These are phyloP conservation scores for Atta cephalotes DNA, from an alignment of 1,140 invertebrate species.

Conservation along the genomic window DNA sequence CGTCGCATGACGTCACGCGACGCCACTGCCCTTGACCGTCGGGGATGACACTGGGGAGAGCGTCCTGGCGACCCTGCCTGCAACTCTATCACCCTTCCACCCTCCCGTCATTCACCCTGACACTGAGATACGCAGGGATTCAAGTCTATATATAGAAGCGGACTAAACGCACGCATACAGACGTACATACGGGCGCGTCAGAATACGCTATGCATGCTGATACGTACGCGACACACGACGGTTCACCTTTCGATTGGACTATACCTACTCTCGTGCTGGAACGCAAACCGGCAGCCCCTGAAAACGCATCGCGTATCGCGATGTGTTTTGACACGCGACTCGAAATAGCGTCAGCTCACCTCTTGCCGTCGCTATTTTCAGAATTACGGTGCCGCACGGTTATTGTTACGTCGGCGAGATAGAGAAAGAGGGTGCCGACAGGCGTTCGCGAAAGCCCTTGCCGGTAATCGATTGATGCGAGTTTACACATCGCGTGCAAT, in stretches of 20 bases:
- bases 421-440: background rate
- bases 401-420: constrained; percentile 34
- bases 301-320: constrained; percentile 31
- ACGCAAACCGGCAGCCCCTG: background rate
- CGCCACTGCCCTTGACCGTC: constrained; percentile 81
- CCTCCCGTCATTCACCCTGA: constrained; percentile 1
- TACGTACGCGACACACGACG: background rate
- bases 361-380: constrained; percentile 27
- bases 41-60: constrained; percentile 71
- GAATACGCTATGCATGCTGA: background rate
- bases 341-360: constrained; percentile 42
- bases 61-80: constrained; percentile 70
- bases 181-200: background rate
- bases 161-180: constrained; percentile 17
- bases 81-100: background rate
- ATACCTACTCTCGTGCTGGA: background rate
- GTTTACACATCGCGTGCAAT: constrained; percentile 56
- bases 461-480: constrained; percentile 54
- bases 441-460: background rate
- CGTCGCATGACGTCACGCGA: constrained; percentile 79
- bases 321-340: constrained; percentile 51
- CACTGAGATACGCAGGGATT: constrained; percentile 51
- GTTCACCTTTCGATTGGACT: constrained; percentile 28
- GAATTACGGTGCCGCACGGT: constrained; percentile 39
- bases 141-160: constrained; percentile 51